Conservation (phyloP, 53 echinoderm and acorn worm species). For the Hippasteria phrygiana region DNA sequence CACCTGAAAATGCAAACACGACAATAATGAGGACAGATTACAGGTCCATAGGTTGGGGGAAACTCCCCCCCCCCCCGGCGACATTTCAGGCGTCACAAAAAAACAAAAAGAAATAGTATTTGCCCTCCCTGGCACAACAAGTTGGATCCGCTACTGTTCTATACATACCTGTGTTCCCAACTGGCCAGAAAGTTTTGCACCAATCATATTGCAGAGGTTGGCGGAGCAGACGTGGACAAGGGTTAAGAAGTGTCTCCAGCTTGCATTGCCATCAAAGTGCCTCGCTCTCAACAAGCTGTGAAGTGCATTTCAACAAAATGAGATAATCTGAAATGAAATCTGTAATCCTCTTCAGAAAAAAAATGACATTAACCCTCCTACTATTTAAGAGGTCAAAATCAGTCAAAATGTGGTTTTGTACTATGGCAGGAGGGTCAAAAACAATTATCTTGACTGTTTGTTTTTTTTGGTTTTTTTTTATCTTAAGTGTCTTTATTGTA, state of each 20-base stretch:
- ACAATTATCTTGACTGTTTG: too few relatives aligned
- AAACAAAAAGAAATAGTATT: too few relatives aligned
- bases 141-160: neutral
- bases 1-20: slow-evolving; percentile 51
- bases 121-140: too few relatives aligned
- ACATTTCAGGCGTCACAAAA: too few relatives aligned
- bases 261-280: slow-evolving; percentile 57
- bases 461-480: too few relatives aligned
- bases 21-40: neutral
- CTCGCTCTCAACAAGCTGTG: slow-evolving; percentile 66
- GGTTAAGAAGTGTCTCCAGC: slow-evolving; percentile 37
- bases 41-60: too few relatives aligned
- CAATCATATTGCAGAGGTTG: slow-evolving; percentile 74
- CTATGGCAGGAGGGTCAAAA: too few relatives aligned
- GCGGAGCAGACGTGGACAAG: slow-evolving; percentile 66
- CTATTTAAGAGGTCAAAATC: too few relatives aligned
- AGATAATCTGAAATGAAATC: neutral
- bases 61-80: too few relatives aligned
- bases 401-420: too few relatives aligned
- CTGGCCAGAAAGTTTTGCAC: slow-evolving; percentile 65
- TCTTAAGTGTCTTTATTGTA: too few relatives aligned
- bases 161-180: slow-evolving; percentile 76
- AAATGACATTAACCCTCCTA: neutral
- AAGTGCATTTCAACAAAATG: neutral
- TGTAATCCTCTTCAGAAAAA: neutral